Base-by-base conservation (phyloP, 2,888 invertebrate genomes). In the Microctonus brassicae region DNA sequence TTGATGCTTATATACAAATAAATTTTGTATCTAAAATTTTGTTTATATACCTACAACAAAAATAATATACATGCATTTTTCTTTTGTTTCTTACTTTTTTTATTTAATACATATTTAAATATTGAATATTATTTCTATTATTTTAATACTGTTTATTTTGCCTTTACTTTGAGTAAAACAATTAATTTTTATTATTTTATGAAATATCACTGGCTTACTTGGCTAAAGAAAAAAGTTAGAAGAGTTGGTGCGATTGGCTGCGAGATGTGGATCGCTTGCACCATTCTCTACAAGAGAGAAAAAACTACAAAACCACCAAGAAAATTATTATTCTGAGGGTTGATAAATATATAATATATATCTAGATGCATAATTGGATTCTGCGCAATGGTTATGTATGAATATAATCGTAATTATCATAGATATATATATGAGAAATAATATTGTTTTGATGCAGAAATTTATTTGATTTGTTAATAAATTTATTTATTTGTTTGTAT, bases 151-250 rank as follows among this genome's bases (percentile, higher is more conserved):
- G 2, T 42, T 10, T 39, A n/a, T n/a, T n/a, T n/a, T n/a, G n/a
- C 29, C 20, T 47, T 34, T 11, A 13, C 62, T 13, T 29, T 22
- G n/a, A 52, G n/a, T n/a, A n/a, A n/a, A n/a, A n/a, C n/a, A n/a
- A n/a, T n/a, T n/a, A n/a, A n/a, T n/a, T n/a, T 58, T 52, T 13
- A 22, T n/a, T 29, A 20, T n/a, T 60, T 9, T 17, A 63, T 1
- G 60, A 24, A 55, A 47, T 20, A 26, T 69, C 60, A 65, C 52
- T 33, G 64, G 72, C 81, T 83, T 81, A 81, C 80, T 80, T 79
- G 80, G 58, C 73, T 75, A 57, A 74, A 77, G 70, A 80, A 77
- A 73, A 80, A 76, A 55, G 76, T 76, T 73, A 79, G 78, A 66
- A 76, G 76, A 72, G 74, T 73, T 55, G 78, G 74, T 70, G 74